phyloP scores from a whole-genome alignment of 2,888 invertebrate species.

The Lacanobia wlatinum region DNA sequence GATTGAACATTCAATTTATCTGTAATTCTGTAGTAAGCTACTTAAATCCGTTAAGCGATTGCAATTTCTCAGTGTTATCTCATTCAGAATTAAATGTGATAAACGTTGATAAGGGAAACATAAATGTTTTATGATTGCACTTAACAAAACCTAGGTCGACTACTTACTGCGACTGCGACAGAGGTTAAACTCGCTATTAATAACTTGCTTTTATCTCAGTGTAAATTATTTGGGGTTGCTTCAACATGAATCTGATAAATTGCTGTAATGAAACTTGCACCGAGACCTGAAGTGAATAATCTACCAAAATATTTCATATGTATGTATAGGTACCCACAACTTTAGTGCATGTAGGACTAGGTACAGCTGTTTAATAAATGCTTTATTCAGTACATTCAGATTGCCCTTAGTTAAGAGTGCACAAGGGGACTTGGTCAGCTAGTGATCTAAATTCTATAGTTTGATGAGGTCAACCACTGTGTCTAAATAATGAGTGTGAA shows the following conservation, averaged over 20 bases:
- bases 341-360: too few relatives aligned
- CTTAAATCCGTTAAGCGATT: conserved; percentile 1
- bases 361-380: background rate
- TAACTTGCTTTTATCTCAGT: conserved; percentile 49
- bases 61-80: conserved; percentile 45
- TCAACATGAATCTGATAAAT: conserved; percentile 25
- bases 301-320: background rate
- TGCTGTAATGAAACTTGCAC: conserved; percentile 18
- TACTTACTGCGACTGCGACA: conserved; percentile 23
- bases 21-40: conserved; percentile 8
- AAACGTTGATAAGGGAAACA: conserved; percentile 41
- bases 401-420: background rate
- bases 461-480: background rate
- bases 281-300: background rate
- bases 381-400: conserved; percentile 13
- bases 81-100: conserved; percentile 37
- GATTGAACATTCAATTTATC: background rate
- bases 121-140: conserved; percentile 45
- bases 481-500: background rate
- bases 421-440: conserved; percentile 15
- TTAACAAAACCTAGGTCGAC: conserved; percentile 60
- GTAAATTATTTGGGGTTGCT: conserved; percentile 42
- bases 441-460: conserved; percentile 36
- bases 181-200: conserved; percentile 51
- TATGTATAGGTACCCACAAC: too few relatives aligned